Evolutionary conservation across 2,888 invertebrate species (phyloP), one percentile per base, ranked within the genome.

Genomic region (Hydroisotoma schaefferi): DNA sequence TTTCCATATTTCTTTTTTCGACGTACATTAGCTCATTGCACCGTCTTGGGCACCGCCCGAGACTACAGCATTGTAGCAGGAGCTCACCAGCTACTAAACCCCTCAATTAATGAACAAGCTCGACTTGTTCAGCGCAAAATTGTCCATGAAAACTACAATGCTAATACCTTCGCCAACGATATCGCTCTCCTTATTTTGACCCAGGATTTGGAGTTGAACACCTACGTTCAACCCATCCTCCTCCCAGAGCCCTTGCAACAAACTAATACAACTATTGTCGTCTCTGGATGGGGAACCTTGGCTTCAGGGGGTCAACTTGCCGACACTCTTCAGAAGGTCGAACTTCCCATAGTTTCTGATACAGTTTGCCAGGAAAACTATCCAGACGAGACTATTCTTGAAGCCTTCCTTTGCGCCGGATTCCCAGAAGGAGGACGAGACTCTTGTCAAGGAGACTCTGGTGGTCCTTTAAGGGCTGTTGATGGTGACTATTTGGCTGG

Each of bases 241-340:
- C 56, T 73, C 20, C 70, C 69, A 23, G 18, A 49, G 0, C 40
- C 53, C 12, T 6, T 22, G 1, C 58, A 64, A n/a, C 27, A 37
- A 8, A 65, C 64, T 0, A 40, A 61, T 1, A 59, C 62, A 23
- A 57, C 63, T 22, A 46, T 57, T 10, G 38, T 65, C 18, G 56
- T 70, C 10, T 58, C 63, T 8, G 73, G 73, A 46, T 73, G 73
- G 73, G 73, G 73, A 37, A 63, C 61, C 12, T 57, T 57, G 15
- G 40, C 54, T 26, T 59, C 37, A 40, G 55, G 54, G 10, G 66
- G 61, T 38, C 10, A 3, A 5, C 22, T 33, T 15, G 38, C 64
- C 3, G 23, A 47, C 12, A 48, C 61, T 12, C 46, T 71, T n/a
- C 57, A 65, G 23, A 60, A 67, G 33, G 70, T 71, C 25, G 60